phyloP scores from a whole-genome alignment of 1,140 invertebrate genomes.

The Eriosoma lanigerum region DNA sequence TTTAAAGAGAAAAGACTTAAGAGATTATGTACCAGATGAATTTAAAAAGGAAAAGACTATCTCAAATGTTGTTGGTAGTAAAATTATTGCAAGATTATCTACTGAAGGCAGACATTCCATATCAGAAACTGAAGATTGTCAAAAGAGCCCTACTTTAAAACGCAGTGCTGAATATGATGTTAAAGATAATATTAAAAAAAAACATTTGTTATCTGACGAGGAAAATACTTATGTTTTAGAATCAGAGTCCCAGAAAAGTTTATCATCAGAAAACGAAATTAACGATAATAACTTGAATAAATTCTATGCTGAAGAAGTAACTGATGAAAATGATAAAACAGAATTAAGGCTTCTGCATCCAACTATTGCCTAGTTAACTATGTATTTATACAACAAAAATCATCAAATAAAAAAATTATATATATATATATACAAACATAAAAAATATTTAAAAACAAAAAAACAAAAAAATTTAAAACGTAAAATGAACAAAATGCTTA shows the following conservation, averaged over 20 bases:
- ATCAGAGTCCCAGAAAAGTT: not conserved
- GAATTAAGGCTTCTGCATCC: slow-evolving; percentile 46
- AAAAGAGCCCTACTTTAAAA: slow-evolving; percentile 6
- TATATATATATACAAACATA: slow-evolving; percentile 1
- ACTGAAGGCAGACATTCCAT: slow-evolving; percentile 39
- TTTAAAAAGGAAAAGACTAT: slow-evolving; percentile 44
- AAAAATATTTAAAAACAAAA: slow-evolving; percentile 23
- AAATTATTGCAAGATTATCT: slow-evolving; percentile 43
- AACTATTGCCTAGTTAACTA: slow-evolving; percentile 41
- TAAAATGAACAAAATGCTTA: slow-evolving; percentile 30
- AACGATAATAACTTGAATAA: slow-evolving; percentile 14
- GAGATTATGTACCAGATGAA: slow-evolving; percentile 42
- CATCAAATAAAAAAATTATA: slow-evolving; percentile 14
- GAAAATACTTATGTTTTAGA: not conserved
- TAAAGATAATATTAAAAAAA: slow-evolving; percentile 19
- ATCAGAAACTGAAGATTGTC: slow-evolving; percentile 23
- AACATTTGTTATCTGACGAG: not conserved
- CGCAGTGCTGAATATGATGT: not conserved
- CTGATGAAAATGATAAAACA: slow-evolving; percentile 17
- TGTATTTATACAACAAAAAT: not conserved
- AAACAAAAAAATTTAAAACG: not conserved
- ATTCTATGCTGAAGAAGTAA: slow-evolving; percentile 2
- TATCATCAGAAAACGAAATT: not conserved
- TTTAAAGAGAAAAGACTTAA: slow-evolving; percentile 49
- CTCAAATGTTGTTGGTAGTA: slow-evolving; percentile 39